A percentile compares a stretch with the other conserved stretches of the same genome.
These are phyloP conservation scores for Leucoptera coffeella DNA, from an alignment of 2,888 invertebrate genomes.

Conservation along the genomic window DNA sequence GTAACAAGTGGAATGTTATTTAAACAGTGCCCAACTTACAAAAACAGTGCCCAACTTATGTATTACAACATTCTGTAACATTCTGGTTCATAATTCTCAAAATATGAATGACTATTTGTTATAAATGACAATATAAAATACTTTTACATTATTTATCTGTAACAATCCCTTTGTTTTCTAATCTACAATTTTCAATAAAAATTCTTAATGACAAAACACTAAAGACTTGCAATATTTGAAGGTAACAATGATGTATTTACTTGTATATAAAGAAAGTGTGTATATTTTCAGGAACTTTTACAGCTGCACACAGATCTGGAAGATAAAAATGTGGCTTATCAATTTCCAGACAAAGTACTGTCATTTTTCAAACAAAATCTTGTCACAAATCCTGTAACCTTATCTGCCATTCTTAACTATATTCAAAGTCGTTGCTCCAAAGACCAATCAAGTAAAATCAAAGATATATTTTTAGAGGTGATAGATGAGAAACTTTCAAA, in stretches of 20 bases:
- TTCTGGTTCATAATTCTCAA: too few species aligned
- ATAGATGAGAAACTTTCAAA: slow-evolving; percentile 24
- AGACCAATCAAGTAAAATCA: slow-evolving; percentile 18
- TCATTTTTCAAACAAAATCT: slow-evolving; percentile 37
- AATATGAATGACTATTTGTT: too few species aligned
- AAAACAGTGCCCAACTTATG: too few species aligned
- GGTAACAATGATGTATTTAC: too few species aligned
- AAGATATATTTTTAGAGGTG: slow-evolving; percentile 23
- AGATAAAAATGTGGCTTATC: slow-evolving; percentile 19
- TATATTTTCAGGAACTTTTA: slow-evolving; percentile 25
- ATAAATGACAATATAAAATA: background rate
- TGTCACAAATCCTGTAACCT: slow-evolving; percentile 32
- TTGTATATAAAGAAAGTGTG: slow-evolving; percentile 1
- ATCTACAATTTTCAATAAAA: too few species aligned
- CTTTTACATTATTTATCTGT: slow-evolving; percentile 4
- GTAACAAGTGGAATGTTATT: too few species aligned
- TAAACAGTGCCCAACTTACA: too few species aligned
- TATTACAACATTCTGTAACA: too few species aligned
- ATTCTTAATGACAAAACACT: too few species aligned
- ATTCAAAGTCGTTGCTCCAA: slow-evolving; percentile 17
- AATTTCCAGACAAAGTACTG: slow-evolving; percentile 19
- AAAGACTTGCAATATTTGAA: too few species aligned
- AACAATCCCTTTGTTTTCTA: background rate
- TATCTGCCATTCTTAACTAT: slow-evolving; percentile 19
- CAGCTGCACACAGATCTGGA: slow-evolving; percentile 21